Evolutionary conservation across 64 coral and sea anemone genomes (phyloP), one percentile per base, ranked within the genome.

Genomic region (Actinia equina): DNA sequence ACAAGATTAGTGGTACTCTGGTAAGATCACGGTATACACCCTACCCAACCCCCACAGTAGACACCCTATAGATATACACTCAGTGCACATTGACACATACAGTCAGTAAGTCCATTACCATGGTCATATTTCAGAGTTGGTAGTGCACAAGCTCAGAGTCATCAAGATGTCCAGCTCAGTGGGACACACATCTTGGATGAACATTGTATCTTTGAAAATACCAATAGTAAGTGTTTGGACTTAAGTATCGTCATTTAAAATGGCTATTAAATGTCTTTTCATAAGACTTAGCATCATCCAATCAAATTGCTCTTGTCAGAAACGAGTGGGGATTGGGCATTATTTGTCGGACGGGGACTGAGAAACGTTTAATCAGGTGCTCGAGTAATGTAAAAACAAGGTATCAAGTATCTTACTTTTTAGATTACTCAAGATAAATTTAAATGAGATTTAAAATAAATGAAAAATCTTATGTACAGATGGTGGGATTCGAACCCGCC

Each of bases 111-210:
- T 8, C 52, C 52, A 54, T 54, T 12, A 7, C 55, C 55, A 13
- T 13, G 11, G 27, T 30, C 11, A 2, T 41, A 13, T 44, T 80
- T 60, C 49, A 90, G 91, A 81, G 94, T 90, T 52, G 94, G 95
- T 41, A 92, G 90, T 41, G 87, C 95, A 0, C 44, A 52, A 70
- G 95, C 92, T 19, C 91, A 77, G 52, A 98, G 92, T 63, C 95
- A 98, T 77, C 97, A 99, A 83, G 93, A 99, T n/a, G 95, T 99
- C 41, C 93, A 95, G 82, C 77, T 99, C 2, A 99, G 91, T 71
- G 97, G 97, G 17, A 90, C 94, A 37, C 94, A 99, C 52, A 99
- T 99, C 77, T 86, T 95, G 49, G 88, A 95, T 43, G 93, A 99
- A 61, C 97, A 99, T 54, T 99, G 97, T 44, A 53, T 92, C 49